Percentiles rank a stretch among this genome's conserved stretches.
Conservation (phyloP, 2,113 vertebrate species). For the Probosciger aterrimus region DNA sequence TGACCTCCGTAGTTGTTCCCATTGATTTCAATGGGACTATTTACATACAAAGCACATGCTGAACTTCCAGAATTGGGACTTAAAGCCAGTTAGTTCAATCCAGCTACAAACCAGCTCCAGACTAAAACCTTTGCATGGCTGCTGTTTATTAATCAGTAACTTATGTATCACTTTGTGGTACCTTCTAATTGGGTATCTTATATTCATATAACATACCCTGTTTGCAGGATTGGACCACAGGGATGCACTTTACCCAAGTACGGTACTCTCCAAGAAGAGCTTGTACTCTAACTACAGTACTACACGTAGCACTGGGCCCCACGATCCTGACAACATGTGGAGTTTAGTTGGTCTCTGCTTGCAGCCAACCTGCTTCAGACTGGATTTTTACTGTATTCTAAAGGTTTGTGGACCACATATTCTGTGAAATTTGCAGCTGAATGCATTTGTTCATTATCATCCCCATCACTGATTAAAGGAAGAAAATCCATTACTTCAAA, state of each 20-base stretch:
- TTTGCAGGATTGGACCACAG: neutral
- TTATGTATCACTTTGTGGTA: neutral
- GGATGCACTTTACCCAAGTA: neutral
- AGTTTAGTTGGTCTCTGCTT: neutral
- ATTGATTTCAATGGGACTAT: neutral
- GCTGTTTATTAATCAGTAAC: neutral
- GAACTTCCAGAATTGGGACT: fast-evolving
- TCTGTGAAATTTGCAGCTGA: neutral
- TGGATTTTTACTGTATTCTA: neutral
- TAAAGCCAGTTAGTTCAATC: neutral
- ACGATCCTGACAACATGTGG: fast-evolving
- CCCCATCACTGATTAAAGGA: neutral
- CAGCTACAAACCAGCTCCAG: neutral
- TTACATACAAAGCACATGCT: neutral
- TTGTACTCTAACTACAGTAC: no score
- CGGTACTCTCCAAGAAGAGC: neutral
- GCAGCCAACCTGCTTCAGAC: neutral
- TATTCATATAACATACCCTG: neutral
- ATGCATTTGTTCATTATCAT: neutral
- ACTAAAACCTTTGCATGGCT: neutral
- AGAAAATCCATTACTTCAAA: neutral
- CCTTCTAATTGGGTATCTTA: neutral
- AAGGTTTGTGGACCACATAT: neutral
- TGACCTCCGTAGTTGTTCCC: fast-evolving
- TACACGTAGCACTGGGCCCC: fast-evolving